Evolutionary conservation across 2,888 invertebrate species (phyloP).

Genomic region (Aelia acuminata): DNA sequence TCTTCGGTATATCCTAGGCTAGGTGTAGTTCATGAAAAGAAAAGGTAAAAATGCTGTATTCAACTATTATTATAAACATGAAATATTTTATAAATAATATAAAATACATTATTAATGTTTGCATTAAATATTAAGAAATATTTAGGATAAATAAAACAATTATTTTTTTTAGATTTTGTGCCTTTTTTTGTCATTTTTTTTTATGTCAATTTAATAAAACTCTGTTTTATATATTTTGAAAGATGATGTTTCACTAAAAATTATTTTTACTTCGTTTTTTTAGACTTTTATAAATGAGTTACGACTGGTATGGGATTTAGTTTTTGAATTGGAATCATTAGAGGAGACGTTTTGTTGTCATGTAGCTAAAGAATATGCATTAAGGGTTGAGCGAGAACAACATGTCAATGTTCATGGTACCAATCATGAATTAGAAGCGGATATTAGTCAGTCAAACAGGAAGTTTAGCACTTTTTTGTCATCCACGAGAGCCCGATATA

Average conservation of each 20-base stretch:
- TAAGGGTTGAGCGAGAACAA: conserved; percentile 59
- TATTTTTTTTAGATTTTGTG: no score
- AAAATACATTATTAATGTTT: no score
- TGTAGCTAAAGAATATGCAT: conserved; percentile 67
- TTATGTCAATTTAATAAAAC: neutral
- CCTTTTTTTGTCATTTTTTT: no score
- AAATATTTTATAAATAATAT: no score
- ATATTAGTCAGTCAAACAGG: conserved; percentile 57
- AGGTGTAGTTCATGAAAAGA: no score
- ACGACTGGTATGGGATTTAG: conserved; percentile 84
- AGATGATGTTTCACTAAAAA: no score
- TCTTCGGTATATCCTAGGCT: no score
- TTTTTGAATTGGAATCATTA: conserved; percentile 81
- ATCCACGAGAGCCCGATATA: conserved; percentile 62
- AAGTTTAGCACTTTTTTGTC: conserved; percentile 63
- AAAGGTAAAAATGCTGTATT: no score
- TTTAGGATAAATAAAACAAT: no score
- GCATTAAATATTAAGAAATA: no score
- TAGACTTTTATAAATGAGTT: conserved; percentile 78
- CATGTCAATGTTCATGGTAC: conserved; percentile 62
- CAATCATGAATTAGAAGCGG: conserved; percentile 56
- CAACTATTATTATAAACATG: no score
- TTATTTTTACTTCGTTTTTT: conserved; percentile 65
- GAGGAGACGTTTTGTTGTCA: conserved; percentile 80
- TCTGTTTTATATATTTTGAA: neutral